phyloP scores from a whole-genome alignment of 2,113 vertebrate species.

The Erythrolamprus reginae region DNA sequence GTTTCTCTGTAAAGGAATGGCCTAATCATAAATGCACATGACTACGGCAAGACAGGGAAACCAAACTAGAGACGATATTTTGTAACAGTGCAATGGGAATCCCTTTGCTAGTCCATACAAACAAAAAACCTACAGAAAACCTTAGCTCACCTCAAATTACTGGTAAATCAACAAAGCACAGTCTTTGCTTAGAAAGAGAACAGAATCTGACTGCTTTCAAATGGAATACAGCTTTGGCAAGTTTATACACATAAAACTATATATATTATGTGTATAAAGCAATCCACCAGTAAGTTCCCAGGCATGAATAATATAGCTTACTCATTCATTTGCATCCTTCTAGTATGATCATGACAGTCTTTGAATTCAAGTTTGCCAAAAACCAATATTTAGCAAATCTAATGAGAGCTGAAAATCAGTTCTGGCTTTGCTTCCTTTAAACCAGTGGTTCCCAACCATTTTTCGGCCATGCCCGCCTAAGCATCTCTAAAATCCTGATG shows the following conservation, averaged over 20 bases:
- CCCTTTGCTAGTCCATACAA: neutral
- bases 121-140: neutral
- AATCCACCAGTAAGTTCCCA: constrained; percentile 52
- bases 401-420: constrained; percentile 54
- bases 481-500: no score
- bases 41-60: neutral
- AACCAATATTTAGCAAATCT: constrained; percentile 55
- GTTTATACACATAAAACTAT: constrained; percentile 64
- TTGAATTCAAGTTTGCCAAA: constrained; percentile 56
- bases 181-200: constrained; percentile 37
- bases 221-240: constrained; percentile 50
- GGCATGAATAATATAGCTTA: constrained; percentile 51
- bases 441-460: constrained; percentile 9
- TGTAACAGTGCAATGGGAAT: neutral
- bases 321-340: constrained; percentile 52
- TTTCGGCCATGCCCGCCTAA: no score
- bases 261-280: constrained; percentile 47
- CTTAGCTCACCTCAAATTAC: constrained; percentile 54
- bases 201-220: constrained; percentile 49
- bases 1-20: neutral
- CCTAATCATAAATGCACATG: neutral
- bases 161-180: constrained; percentile 56
- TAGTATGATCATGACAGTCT: constrained; percentile 38
- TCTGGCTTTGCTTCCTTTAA: constrained; percentile 54
- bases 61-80: neutral